These are phyloP conservation scores for Orthochromis indermauri DNA, from an alignment of 2,113 vertebrate species.

Conservation along the genomic window DNA sequence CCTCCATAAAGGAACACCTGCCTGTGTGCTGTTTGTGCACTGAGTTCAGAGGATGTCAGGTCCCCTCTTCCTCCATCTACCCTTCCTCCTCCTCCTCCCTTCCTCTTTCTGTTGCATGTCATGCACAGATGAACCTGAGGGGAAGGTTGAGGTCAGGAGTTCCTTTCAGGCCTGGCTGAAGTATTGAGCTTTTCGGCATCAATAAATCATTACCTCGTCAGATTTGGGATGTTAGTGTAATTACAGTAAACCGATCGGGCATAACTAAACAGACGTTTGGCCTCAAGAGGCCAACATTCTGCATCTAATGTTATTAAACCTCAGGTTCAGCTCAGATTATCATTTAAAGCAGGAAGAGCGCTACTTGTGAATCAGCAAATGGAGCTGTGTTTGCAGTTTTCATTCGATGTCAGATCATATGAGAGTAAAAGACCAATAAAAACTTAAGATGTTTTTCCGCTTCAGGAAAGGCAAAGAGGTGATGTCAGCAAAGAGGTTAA, in stretches of 20 bases:
- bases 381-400: not conserved
- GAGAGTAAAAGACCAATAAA: not conserved
- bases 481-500: not conserved
- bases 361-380: not conserved
- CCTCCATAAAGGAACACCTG: not conserved
- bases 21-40: not conserved
- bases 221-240: not conserved
- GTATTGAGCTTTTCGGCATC: not conserved
- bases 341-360: not conserved
- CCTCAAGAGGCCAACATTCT: not conserved
- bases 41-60: not conserved
- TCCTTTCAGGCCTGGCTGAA: not conserved
- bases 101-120: not conserved
- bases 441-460: not conserved
- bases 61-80: not conserved
- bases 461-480: not conserved
- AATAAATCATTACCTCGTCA: not conserved
- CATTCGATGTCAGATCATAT: not conserved
- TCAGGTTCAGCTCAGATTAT: not conserved
- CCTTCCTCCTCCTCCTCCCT: not conserved
- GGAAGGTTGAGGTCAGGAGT: not conserved
- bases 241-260: not conserved
- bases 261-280: not conserved
- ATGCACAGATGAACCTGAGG: not conserved
- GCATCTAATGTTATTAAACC: not conserved